These are phyloP conservation scores for Battus philenor DNA, from an alignment of 1,140 invertebrate species.

Conservation along the genomic window DNA sequence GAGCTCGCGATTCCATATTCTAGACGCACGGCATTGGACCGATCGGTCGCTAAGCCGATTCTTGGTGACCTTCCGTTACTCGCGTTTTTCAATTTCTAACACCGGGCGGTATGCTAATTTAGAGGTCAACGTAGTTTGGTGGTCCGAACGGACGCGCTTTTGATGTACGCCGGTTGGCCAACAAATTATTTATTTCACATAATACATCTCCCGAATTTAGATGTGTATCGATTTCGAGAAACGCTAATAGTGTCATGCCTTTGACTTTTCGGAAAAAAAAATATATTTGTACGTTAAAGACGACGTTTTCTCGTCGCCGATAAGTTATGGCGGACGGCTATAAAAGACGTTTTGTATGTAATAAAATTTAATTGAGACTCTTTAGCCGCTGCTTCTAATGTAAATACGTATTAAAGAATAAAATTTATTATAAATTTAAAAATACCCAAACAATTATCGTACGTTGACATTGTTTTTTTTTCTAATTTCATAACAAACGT, in stretches of 20 bases:
- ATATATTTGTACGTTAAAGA: neutral
- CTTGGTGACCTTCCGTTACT: conserved; percentile 27
- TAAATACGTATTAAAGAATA: neutral
- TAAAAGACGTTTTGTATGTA: neutral
- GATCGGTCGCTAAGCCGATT: conserved; percentile 24
- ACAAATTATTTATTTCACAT: conserved; percentile 55
- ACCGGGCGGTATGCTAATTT: conserved; percentile 5
- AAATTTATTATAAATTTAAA: too few species aligned
- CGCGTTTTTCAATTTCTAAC: conserved; percentile 5
- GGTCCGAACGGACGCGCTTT: conserved; percentile 27
- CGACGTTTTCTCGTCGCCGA: neutral
- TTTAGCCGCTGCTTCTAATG: neutral
- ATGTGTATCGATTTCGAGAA: conserved; percentile 65
- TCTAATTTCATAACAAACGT: too few species aligned
- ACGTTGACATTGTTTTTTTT: too few species aligned
- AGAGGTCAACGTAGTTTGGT: conserved; percentile 27
- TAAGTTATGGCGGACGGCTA: neutral
- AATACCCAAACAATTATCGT: too few species aligned
- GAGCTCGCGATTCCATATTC: conserved; percentile 49
- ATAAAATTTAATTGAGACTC: conserved; percentile 9
- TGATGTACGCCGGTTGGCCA: conserved; percentile 49
- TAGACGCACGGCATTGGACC: conserved; percentile 25
- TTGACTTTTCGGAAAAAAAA: neutral
- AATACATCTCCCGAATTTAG: conserved; percentile 51
- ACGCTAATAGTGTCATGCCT: conserved; percentile 54